Evolutionary conservation across 2,113 vertebrate species (phyloP).

Genomic region (Bothrops jararaca): DNA sequence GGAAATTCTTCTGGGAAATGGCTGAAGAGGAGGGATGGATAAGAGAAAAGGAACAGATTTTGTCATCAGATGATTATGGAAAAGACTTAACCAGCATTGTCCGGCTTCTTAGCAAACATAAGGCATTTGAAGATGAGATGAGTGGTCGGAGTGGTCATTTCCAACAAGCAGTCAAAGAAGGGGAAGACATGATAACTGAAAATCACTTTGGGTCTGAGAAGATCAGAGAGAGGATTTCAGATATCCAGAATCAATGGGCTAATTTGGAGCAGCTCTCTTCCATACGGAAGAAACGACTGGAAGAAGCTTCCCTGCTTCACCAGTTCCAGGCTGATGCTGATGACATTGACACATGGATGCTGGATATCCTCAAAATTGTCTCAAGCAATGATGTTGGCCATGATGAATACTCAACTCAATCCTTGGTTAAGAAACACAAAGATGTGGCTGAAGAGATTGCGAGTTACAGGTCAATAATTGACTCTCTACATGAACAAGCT

Average conservation of each 20-base stretch:
- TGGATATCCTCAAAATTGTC: slow-evolving; percentile 90
- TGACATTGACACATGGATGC: slow-evolving; percentile 88
- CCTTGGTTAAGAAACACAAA: slow-evolving; percentile 93
- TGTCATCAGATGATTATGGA: slow-evolving; percentile 86
- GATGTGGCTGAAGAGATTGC: slow-evolving; percentile 88
- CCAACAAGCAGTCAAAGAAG: slow-evolving; percentile 87
- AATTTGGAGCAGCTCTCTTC: slow-evolving; percentile 86
- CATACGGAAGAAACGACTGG: slow-evolving; percentile 79
- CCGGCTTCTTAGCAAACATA: slow-evolving; percentile 89
- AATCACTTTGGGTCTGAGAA: slow-evolving; percentile 87
- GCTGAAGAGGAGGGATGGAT: slow-evolving; percentile 97
- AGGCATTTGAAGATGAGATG: slow-evolving; percentile 92
- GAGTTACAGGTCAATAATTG: slow-evolving; percentile 85
- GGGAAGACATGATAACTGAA: slow-evolving; percentile 85
- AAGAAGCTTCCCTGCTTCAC: slow-evolving; percentile 86
- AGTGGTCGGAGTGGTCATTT: slow-evolving; percentile 85
- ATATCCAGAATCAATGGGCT: slow-evolving; percentile 89
- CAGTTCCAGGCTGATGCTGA: slow-evolving; percentile 93
- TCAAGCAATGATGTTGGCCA: slow-evolving; percentile 92
- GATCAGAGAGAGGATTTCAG: slow-evolving; percentile 83
- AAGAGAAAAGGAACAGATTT: slow-evolving; percentile 92
- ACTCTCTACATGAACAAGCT: slow-evolving; percentile 86
- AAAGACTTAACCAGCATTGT: slow-evolving; percentile 89
- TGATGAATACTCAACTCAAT: slow-evolving; percentile 93
- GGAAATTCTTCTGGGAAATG: slow-evolving; percentile 99